A percentile compares a stretch with the other conserved stretches of the same genome.
phyloP scores from a whole-genome alignment of 1,140 invertebrate species.

The Papilio glaucus region DNA sequence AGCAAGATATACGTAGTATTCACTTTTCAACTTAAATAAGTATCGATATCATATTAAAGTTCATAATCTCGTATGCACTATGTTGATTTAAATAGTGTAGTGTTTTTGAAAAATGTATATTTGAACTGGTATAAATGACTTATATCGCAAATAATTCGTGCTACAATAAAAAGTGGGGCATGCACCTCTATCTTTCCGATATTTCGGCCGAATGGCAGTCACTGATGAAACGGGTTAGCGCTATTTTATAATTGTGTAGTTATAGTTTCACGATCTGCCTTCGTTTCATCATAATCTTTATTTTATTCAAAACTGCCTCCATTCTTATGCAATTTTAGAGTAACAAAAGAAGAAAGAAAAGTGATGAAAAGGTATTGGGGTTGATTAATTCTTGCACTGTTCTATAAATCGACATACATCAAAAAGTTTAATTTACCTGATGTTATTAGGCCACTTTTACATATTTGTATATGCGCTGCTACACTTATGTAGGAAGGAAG shows the following conservation, averaged over 20 bases:
- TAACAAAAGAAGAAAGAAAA: too few species aligned
- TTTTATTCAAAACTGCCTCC: too few species aligned
- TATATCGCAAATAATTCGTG: neutral
- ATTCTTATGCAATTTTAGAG: too few species aligned
- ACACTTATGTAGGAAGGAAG: neutral
- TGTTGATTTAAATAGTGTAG: slow-evolving; percentile 1
- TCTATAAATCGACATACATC: too few species aligned
- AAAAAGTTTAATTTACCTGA: too few species aligned
- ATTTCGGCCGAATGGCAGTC: neutral
- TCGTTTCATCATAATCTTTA: neutral
- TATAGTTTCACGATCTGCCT: neutral
- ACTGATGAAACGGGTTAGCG: neutral
- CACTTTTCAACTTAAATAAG: neutral
- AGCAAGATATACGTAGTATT: slow-evolving; percentile 18
- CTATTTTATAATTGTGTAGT: neutral
- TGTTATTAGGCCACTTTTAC: too few species aligned
- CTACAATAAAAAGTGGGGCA: neutral
- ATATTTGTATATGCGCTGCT: too few species aligned
- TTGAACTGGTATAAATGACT: neutral
- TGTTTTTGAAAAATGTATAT: neutral
- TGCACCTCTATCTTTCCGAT: neutral
- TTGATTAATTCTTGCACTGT: too few species aligned
- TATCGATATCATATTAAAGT: neutral
- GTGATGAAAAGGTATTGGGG: neutral
- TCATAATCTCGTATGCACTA: neutral